phyloP scores from a whole-genome alignment of 2,888 invertebrate genomes.

The Notodonta ziczac region DNA sequence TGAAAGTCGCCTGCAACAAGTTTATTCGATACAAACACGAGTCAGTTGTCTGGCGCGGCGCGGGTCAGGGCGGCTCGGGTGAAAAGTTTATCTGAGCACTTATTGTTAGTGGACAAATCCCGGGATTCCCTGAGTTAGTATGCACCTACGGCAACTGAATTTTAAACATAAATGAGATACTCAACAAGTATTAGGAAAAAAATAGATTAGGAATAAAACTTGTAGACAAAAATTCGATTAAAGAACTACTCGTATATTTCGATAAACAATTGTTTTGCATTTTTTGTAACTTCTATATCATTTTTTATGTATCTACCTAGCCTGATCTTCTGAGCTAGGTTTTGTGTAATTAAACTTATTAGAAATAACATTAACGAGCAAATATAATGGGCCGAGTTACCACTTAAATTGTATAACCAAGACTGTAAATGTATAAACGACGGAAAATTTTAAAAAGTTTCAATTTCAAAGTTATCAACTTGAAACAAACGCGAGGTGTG shows the following conservation, averaged over 20 bases:
- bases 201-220: no score
- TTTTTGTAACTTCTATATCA: no score
- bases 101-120: conserved; percentile 2
- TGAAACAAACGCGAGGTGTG: not conserved
- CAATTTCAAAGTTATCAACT: not conserved
- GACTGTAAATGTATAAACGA: not conserved
- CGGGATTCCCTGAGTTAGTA: not conserved
- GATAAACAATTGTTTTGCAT: no score
- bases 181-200: not conserved
- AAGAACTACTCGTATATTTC: no score
- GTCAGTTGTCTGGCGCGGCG: not conserved
- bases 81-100: conserved; percentile 1
- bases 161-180: not conserved
- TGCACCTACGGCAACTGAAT: not conserved
- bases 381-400: no score
- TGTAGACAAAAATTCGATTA: no score
- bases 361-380: no score
- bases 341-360: no score
- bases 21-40: conserved; percentile 5
- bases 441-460: not conserved
- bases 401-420: no score
- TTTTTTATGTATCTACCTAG: no score
- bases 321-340: no score
- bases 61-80: not conserved
- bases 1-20: not conserved